Conservation (phyloP, 2,888 invertebrate species). For the Microplitis deprimator region DNA sequence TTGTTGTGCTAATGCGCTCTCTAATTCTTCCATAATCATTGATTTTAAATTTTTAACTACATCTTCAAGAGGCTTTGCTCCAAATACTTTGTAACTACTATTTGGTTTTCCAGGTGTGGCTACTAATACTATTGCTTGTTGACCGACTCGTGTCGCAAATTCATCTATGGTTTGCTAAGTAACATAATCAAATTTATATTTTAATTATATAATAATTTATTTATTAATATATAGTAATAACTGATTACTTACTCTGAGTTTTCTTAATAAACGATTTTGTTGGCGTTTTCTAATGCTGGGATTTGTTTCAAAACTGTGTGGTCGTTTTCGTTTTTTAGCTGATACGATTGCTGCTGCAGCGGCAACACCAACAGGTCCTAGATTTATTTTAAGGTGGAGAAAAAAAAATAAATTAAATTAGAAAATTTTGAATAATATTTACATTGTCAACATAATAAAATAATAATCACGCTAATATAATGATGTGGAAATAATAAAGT, state of each 20-base stretch:
- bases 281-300: slow-evolving; percentile 96
- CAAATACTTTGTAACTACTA: slow-evolving; percentile 96
- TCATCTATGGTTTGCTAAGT: slow-evolving; percentile 92
- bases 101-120: slow-evolving; percentile 97
- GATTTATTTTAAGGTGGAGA: slow-evolving; percentile 9
- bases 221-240: not conserved
- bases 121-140: slow-evolving; percentile 95
- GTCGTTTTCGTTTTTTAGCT: slow-evolving; percentile 94
- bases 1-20: slow-evolving; percentile 93
- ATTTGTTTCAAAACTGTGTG: slow-evolving; percentile 97
- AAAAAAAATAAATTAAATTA: not conserved
- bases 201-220: slow-evolving; percentile 1
- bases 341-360: slow-evolving; percentile 97
- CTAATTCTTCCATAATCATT: slow-evolving; percentile 95
- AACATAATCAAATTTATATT: slow-evolving; percentile 10
- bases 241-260: slow-evolving; percentile 79
- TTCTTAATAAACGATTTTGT: slow-evolving; percentile 91
- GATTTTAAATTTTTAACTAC: slow-evolving; percentile 92
- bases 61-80: slow-evolving; percentile 96
- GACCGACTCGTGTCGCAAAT: slow-evolving; percentile 96
- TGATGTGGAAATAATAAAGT: slow-evolving; percentile 8
- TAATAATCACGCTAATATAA: slow-evolving; percentile 9
- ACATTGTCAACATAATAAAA: not conserved
- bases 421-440: not conserved
- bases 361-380: slow-evolving; percentile 95